Conservation (phyloP, 2,113 vertebrate genomes). For the Oncorhynchus clarkii region DNA sequence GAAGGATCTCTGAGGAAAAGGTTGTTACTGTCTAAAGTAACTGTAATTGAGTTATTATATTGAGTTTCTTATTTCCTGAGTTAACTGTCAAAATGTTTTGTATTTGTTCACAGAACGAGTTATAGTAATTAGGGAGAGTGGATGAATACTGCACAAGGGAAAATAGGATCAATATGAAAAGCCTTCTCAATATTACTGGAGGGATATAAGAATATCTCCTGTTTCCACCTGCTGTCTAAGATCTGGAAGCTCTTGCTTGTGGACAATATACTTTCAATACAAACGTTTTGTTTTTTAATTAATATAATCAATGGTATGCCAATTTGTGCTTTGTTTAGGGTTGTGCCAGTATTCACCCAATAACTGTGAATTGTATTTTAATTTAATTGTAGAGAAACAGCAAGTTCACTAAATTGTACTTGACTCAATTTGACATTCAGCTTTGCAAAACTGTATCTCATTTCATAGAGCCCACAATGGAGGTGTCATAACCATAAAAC, state of each 20-base stretch:
- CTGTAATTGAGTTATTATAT: too few relatives aligned
- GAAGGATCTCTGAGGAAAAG: slow-evolving; percentile 8
- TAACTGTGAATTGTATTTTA: background rate
- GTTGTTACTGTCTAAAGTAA: slow-evolving; percentile 23
- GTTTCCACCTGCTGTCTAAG: too few relatives aligned
- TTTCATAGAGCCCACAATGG: too few relatives aligned
- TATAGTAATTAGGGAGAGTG: slow-evolving; percentile 6
- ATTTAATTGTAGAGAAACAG: too few relatives aligned
- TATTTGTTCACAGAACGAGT: slow-evolving; percentile 18
- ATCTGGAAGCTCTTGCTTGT: slow-evolving; percentile 3
- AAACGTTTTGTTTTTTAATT: slow-evolving; percentile 17
- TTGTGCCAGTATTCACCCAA: background rate
- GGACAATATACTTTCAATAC: background rate
- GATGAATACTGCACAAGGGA: slow-evolving; percentile 6
- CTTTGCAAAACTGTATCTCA: too few relatives aligned
- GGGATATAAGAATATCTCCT: background rate
- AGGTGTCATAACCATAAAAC: too few relatives aligned
- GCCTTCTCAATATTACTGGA: slow-evolving; percentile 15
- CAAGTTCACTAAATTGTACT: too few relatives aligned
- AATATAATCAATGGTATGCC: slow-evolving; percentile 29
- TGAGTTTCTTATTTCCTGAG: too few relatives aligned
- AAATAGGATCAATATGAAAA: slow-evolving; percentile 12
- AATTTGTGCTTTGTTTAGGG: background rate
- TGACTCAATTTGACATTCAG: too few relatives aligned
- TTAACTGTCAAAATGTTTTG: background rate